Base-by-base conservation (phyloP, 1,140 invertebrate genomes). In the Philopotamus ludificatus region DNA sequence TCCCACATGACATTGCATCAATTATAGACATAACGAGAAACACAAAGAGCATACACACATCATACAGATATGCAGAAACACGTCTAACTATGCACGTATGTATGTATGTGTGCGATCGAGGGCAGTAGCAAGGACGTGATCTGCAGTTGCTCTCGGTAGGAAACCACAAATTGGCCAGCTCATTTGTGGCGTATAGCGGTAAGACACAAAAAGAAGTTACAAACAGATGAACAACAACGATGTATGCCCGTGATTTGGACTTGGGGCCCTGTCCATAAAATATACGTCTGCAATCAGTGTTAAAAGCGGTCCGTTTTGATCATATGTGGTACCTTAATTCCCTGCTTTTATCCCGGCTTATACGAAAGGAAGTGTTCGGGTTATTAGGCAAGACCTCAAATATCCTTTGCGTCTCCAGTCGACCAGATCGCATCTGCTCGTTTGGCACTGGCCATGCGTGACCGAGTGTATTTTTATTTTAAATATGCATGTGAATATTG, bases 111-210 rank as follows among this genome's bases (percentile, higher is more conserved):
- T 26, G 18, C 42, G 42, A 57, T 57, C 28, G 54, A 7, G 12
- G 50, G 20, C 53, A 25, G 53, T 57, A 25, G 53, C 53, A 60
- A 60, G 57, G 57, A 60, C 57, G 57, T 44, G 42, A 60, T 60
- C 57, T 42, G 42, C 44, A 41, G 57, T 60, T 42, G 4, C 44
- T 9, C 10, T 60, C 57, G 57, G 57, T 60, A 60, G 57, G 57
- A 60, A 60, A 60, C 57, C 57, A 60, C 57, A 60, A 60, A 60
- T 60, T 60, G 57, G 57, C 44, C 41, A 15, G 41, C 22, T 60
- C 57, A 60, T 60, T 60, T 60, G 57, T 47, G 57, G 57, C 28
- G 9, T 15, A 25, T 25, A 57, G 53, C 21, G 44, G 44, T 15
- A 47, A 47, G 18, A 47, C 44, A 20, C 44, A 47, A 47, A 15